Base-by-base conservation (phyloP, 2,797 vertebrate species). In the Alca torda region DNA sequence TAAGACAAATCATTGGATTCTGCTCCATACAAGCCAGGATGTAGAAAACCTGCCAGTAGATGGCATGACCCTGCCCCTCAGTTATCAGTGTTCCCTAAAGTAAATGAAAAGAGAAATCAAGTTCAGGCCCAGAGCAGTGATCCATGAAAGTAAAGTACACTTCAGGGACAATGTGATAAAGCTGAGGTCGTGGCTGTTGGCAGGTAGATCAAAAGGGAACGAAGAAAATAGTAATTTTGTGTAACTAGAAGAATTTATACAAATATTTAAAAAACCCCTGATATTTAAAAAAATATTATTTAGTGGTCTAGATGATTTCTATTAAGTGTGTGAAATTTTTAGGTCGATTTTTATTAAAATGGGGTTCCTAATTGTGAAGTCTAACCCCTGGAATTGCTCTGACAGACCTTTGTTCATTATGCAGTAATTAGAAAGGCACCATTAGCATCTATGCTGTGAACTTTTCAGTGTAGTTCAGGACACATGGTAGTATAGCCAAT, bases 381-480 rank as follows among this genome's bases (percentile, higher is more conserved):
- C 79, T 97, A 97, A 97, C 96, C 96, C 98, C 96, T 95, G 93
- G 97, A 98, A 97, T 97, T 97, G 90, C 95, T 97, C 96, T 96
- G 93, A 97, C 96, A 98, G 97, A 97, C 95, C 96, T 98, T 98
- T 98, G 92, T 97, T 98, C 97, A 96, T 98, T 98, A 97, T 78
- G 96, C 84, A 96, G 96, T 98, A 98, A 98, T 98, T 98, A 98
- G 93, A 98, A 97, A 97, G 96, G 94, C 96, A 95, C 95, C 93
- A 98, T 98, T 98, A 98, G 93, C 96, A 97, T 97, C 95, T 96
- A 96, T 93, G 93, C 92, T 96, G 45, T 98, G 98, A 98, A 98
- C 98, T 98, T 98, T 98, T 97, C 95, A 94, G 50, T 98, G 96
- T 97, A 98, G 97, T 98, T 98, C 98, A 97, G 94, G 96, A 97